Conservation (phyloP, 2,888 invertebrate genomes). For the Hirtodrosophila histrioides region DNA sequence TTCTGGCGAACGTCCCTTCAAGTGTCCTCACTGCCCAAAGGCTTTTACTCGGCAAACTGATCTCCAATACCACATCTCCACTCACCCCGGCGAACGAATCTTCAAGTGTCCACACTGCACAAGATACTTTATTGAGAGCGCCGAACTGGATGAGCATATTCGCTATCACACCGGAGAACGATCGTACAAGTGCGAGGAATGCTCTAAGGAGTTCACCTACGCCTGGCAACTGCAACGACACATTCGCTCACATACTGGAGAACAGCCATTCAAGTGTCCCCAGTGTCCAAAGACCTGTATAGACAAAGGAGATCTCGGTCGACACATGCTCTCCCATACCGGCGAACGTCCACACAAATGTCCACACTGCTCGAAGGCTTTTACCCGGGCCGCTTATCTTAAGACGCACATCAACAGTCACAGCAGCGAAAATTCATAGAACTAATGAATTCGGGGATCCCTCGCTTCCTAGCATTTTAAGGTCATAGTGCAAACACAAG, state of each 20-base stretch:
- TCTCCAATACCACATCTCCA: conserved; percentile 59
- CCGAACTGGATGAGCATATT: not conserved
- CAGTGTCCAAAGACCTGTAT: conserved; percentile 10
- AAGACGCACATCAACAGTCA: conserved; percentile 1
- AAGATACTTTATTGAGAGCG: too few species aligned
- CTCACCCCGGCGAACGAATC: conserved; percentile 3
- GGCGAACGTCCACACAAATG: conserved; percentile 21
- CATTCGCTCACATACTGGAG: not conserved
- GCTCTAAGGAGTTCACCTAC: too few species aligned
- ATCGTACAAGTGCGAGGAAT: not conserved
- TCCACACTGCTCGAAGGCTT: conserved; percentile 7
- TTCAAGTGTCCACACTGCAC: not conserved
- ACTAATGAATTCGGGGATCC: too few species aligned
- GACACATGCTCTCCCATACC: conserved; percentile 3
- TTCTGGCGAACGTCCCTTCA: conserved; percentile 85
- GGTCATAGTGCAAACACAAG: too few species aligned
- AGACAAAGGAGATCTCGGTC: conserved; percentile 10
- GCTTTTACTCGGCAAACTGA: conserved; percentile 86
- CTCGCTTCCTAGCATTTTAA: too few species aligned
- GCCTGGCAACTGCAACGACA: not conserved
- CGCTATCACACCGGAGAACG: not conserved
- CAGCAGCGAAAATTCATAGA: too few species aligned
- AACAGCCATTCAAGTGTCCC: conserved; percentile 6
- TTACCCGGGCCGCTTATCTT: conserved; percentile 8
- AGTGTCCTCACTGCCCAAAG: conserved; percentile 85